Conservation (phyloP, 2,888 invertebrate species). For the Trichogramma dendrolimi region DNA sequence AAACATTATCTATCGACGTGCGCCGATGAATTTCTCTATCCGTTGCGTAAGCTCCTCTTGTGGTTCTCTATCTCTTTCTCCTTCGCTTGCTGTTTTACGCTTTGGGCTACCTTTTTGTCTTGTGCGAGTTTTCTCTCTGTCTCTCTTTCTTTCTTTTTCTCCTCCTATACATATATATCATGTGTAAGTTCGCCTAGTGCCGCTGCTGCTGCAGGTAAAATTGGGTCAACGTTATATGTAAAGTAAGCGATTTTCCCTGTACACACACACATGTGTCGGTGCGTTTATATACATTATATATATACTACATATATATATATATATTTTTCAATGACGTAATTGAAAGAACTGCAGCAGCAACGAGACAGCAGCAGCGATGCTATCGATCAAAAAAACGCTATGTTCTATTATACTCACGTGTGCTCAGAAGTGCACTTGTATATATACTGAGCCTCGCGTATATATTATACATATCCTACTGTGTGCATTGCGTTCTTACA, state of each 20-base stretch:
- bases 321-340: conserved; percentile 11
- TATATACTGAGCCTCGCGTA: no score
- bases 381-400: conserved; percentile 15
- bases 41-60: conserved; percentile 18
- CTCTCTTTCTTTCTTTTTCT: neutral
- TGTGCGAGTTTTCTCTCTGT: conserved; percentile 7
- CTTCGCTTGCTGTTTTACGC: neutral
- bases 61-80: neutral
- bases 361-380: conserved; percentile 3
- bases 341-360: neutral
- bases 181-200: neutral
- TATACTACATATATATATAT: no score
- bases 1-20: no score
- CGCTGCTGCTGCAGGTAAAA: conserved; percentile 7
- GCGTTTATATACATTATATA: neutral
- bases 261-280: neutral
- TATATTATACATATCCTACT: no score
- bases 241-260: conserved; percentile 21
- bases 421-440: no score
- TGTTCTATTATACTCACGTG: neutral
- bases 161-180: no score
- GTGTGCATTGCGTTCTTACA: no score
- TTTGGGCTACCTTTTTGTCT: conserved; percentile 17
- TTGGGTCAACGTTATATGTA: conserved; percentile 19
- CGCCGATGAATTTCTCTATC: neutral